These are phyloP conservation scores for Digitonthophagus gazella DNA, from an alignment of 2,888 invertebrate genomes.

Conservation along the genomic window DNA sequence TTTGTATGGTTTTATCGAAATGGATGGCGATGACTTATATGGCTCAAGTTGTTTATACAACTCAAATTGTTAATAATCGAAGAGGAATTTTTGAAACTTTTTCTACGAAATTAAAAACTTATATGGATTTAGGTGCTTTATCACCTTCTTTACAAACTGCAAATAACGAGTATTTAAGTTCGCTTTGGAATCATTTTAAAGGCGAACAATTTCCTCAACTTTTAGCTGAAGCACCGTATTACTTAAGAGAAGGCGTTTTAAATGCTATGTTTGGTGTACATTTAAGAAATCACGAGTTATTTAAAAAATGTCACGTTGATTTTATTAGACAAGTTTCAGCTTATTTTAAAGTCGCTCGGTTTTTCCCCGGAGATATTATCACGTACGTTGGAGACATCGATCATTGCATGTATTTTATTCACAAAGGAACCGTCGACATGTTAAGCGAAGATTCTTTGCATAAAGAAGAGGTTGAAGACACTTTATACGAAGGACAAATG, in stretches of 20 bases:
- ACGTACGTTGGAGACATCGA: conserved; percentile 35
- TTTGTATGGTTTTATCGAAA: conserved; percentile 18
- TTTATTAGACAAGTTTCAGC: conserved; percentile 36
- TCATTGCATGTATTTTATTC: conserved; percentile 39
- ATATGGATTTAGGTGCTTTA: conserved; percentile 15
- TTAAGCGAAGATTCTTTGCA: conserved; percentile 33
- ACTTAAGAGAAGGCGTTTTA: conserved; percentile 35
- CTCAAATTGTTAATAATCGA: conserved; percentile 19
- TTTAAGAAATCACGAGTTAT: conserved; percentile 32
- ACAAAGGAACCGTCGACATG: conserved; percentile 34
- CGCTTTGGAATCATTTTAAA: conserved; percentile 20
- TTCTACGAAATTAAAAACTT: conserved; percentile 9
- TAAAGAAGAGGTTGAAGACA: conserved; percentile 28
- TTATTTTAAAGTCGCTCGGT: conserved; percentile 29
- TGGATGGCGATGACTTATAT: conserved; percentile 20
- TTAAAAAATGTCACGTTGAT: conserved; percentile 35
- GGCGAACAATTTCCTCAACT: conserved; percentile 21
- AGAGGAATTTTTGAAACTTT: conserved; percentile 21
- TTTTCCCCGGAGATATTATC: conserved; percentile 36
- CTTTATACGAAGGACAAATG: conserved; percentile 28
- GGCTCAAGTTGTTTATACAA: conserved; percentile 10
- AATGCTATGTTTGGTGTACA: conserved; percentile 37
- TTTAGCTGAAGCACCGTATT: conserved; percentile 36
- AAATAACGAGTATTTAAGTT: conserved; percentile 20
- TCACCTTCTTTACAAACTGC: conserved; percentile 15